Evolutionary conservation across 2,888 invertebrate genomes (phyloP), one percentile per base, ranked within the genome.

Genomic region (Synergus laeviventris): DNA sequence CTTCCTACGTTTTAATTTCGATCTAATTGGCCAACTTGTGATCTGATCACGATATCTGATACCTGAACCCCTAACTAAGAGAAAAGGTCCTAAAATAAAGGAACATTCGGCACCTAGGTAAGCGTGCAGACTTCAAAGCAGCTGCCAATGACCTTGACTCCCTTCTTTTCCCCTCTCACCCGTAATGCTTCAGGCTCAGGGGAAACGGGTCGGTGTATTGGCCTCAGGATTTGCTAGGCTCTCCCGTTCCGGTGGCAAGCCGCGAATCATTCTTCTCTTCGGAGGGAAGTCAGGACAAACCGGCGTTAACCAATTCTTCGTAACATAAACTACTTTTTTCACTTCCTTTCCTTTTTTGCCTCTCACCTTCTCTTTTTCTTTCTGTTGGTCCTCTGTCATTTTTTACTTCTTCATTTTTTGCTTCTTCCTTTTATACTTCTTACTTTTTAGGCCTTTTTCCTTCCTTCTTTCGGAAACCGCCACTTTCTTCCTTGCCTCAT

Each of bases 91-190:
- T n/a, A 49, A 70, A 70, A 36, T 49, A 70, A 54, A 70, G 70
- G 31, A 70, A 49, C 70, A 45, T 49, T 70, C 45, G 16, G 49
- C 70, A 70, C 45, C 70, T 70, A 70, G 70, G n/a, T 49, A 70
- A 31, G 70, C 70, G 49, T 70, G 49, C 70, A 54, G 70, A 70
- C 70, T 70, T 70, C 24, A 49, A 54, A 70, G 70, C 49, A 16
- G 70, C 70, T 70, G 49, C 70, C 70, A 70, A 70, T 70, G 70
- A 70, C 70, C 70, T 70, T 70, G 70, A 49, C 70, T 70, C 49
- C 66, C 45, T 66, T 66, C 66, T 42, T 45, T 42, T 66, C 45
- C 31, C 70, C 45, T 70, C 49, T 70, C 42, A 21, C 64, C 38
- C 39, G 64, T 64, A 64, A 64, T 64, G 64, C 42, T 64, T 64